Percentiles rank a stretch among this genome's conserved stretches.
phyloP scores from a whole-genome alignment of 2,113 vertebrate species.

The Bucco capensis region DNA sequence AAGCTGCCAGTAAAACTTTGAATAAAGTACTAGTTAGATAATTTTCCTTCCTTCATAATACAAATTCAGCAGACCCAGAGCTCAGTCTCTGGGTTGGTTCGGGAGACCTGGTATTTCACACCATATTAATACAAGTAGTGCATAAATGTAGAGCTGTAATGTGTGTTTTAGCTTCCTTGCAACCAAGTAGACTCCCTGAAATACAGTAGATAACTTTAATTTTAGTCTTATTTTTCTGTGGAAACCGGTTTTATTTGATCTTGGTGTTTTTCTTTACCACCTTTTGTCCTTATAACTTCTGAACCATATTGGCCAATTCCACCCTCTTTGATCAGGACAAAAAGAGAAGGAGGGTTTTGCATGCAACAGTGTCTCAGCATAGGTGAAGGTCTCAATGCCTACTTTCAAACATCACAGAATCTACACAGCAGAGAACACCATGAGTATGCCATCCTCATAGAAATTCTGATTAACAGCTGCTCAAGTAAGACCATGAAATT shows the following conservation, averaged over 20 bases:
- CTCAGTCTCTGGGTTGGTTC: neutral
- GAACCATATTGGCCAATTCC: neutral
- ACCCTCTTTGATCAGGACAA: neutral
- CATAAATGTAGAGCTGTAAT: neutral
- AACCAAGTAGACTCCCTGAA: neutral
- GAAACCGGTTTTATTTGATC: neutral
- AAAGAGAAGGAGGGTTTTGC: neutral
- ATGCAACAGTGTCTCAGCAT: neutral
- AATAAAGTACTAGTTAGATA: neutral
- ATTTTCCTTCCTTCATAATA: neutral
- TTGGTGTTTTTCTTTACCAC: neutral
- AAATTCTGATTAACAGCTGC: neutral
- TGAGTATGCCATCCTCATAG: neutral
- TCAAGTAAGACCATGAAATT: neutral
- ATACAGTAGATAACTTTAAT: neutral
- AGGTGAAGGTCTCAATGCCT: neutral
- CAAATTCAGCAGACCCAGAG: neutral
- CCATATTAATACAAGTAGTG: neutral
- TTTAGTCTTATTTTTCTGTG: neutral
- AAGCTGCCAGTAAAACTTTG: slow-evolving; percentile 20
- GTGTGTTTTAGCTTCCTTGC: neutral
- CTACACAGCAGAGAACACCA: neutral
- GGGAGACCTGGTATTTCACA: neutral
- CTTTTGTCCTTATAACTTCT: neutral
- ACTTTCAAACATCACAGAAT: neutral